Conservation (phyloP, 2,113 vertebrate species). For the Chamaetylas fuelleborni region DNA sequence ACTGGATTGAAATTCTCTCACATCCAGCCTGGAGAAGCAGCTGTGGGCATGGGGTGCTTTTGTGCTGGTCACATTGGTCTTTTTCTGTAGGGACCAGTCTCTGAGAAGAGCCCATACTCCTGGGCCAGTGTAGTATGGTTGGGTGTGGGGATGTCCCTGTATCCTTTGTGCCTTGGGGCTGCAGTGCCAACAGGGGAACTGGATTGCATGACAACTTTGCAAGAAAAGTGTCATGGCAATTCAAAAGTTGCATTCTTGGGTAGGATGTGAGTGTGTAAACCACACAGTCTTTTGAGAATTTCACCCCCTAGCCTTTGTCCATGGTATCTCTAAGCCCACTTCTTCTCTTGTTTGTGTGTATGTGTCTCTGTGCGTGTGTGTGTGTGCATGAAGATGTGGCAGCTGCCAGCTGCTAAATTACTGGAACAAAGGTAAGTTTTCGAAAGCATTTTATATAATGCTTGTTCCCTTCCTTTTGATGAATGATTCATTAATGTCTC, state of each 20-base stretch:
- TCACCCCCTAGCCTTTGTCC: not conserved
- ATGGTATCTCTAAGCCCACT: not conserved
- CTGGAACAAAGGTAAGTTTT: slow-evolving; percentile 42
- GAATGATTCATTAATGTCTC: slow-evolving; percentile 50
- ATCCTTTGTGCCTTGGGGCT: not conserved
- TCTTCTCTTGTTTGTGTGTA: not conserved
- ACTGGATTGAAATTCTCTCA: not conserved
- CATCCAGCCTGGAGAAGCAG: not conserved
- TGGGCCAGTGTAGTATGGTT: not conserved
- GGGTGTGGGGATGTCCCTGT: not conserved
- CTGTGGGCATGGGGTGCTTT: not conserved
- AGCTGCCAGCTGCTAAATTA: slow-evolving; percentile 55
- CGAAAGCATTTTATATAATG: slow-evolving; percentile 23
- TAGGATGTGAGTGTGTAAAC: not conserved
- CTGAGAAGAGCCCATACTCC: not conserved
- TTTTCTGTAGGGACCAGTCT: not conserved
- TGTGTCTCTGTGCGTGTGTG: not conserved
- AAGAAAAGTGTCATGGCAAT: not conserved
- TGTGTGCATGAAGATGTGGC: not conserved
- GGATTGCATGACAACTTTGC: not conserved
- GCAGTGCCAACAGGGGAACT: not conserved
- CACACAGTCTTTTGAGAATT: not conserved
- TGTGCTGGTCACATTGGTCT: not conserved
- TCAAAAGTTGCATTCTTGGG: not conserved
- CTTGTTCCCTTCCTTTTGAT: slow-evolving; percentile 36